Evolutionary conservation across 1,140 invertebrate species (phyloP), one percentile per base, ranked within the genome.

Genomic region (Brachystomella parvula): DNA sequence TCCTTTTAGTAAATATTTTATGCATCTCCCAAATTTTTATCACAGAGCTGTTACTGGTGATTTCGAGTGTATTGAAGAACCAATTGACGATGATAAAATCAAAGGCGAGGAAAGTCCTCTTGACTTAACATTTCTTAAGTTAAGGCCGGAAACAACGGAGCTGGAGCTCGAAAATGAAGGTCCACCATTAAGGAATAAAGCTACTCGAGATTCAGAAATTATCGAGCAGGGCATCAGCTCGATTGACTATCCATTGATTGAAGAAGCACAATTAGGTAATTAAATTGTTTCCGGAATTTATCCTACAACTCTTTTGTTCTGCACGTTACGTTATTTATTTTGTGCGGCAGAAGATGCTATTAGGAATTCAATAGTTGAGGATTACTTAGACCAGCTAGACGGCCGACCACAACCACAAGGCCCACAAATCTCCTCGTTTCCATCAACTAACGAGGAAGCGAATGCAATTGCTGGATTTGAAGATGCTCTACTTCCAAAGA

Each of bases 41-140:
- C 9, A 12, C 49, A 6, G 9, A 17, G 26, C 12, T 9, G 6
- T 24, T 24, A 56, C 12, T 56, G 6, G 49, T 17, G 26, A 9
- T 6, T 9, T 56, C 26, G 9, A 56, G 6, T 17, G 6, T 24
- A n/a, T 56, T 6, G 12, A 44, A 44, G 9, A 44, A n/a, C 39
- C 9, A 44, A n/a, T n/a, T 12, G 39, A 9, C 39, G 9, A 44
- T n/a, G 39, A 12, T 44, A 44, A 44, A 44, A 12, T 44, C n/a
- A 44, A 44, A 9, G n/a, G 39, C 39, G 9, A 44, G 9, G 9
- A 44, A 44, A 44, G 9, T 12, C 9, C 9, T 44, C 39, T 44
- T n/a, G 39, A 44, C 39, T 9, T 44, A 44, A 12, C 9, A n/a
- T n/a, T 9, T 44, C 15, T 39, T 78, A 80, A 66, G 79, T 80